Base-by-base conservation (phyloP, 2,797 vertebrate species). In the Clarias pachynema region DNA sequence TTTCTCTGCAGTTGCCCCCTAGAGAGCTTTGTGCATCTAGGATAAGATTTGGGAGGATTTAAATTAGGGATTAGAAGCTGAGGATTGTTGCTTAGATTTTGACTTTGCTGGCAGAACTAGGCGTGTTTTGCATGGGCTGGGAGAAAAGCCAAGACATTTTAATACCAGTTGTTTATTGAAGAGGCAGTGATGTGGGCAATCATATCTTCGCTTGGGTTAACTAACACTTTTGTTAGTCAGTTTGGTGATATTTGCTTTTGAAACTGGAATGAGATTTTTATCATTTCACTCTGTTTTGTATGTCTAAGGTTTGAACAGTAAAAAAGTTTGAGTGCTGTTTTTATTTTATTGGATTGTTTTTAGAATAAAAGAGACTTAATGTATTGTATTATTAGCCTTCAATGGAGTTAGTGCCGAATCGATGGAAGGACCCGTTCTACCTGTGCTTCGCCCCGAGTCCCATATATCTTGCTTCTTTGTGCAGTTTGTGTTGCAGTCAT, bases 1-100 rank as follows among this genome's bases (percentile, higher is more conserved):
- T 90, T 49, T 84, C 90, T 66, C 79, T 77, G 85, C 87, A 89
- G 89, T 87, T 63, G 87, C 85, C 85, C 88, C 63, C 85, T 82
- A 16, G 60, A 4, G 77, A 87, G 86, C 60, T 83, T 20, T 83
- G 53, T 60, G 40, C 15, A 72, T 44, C 57, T 49, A 83, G 79
- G 34, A 57, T 82, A 14, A 22, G 57, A 34, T 60, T 53, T 79
- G 10, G 62, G 37, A 62, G 77, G 79, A 86, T 86, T 77, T 82
- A 70, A 79, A 87, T 85, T 85, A 80, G 73, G 78, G 80, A 75
- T 82, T 68, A 77, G 89, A 86, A 86, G 74, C 72, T 69, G 69
- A 84, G 83, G 83, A 88, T 82, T 90, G 89, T 53, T 18, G 37
- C 74, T 31, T 5, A 56, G 73, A 84, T 79, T 84, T 63, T 26